phyloP scores from a whole-genome alignment of 2,113 vertebrate genomes.

The Trichechus manatus region DNA sequence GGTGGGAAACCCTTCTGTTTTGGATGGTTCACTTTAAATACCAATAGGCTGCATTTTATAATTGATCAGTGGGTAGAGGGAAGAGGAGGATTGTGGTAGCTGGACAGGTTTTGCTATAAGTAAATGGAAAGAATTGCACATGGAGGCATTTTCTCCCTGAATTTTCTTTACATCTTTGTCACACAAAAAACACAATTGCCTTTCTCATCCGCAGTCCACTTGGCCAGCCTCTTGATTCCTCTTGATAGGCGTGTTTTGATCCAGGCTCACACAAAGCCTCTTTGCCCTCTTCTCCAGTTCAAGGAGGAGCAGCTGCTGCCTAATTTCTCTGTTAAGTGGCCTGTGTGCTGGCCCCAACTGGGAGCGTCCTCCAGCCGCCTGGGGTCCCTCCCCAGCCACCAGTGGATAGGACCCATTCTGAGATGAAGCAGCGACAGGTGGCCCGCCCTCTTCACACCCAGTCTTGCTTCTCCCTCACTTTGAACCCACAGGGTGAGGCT shows the following conservation, averaged over 20 bases:
- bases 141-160: constrained; percentile 37
- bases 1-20: neutral
- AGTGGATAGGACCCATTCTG: neutral
- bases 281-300: constrained; percentile 53
- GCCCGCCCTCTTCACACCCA: neutral
- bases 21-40: constrained; percentile 57
- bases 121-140: neutral
- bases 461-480: neutral
- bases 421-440: neutral
- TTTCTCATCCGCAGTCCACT: constrained; percentile 68
- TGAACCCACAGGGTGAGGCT: accelerated
- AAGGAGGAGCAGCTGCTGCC: constrained; percentile 59
- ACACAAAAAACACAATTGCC: constrained; percentile 6
- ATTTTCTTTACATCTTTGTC: constrained; percentile 55
- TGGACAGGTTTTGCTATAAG: constrained; percentile 2
- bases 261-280: constrained; percentile 59
- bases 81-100: neutral
- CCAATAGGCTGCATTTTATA: constrained; percentile 27
- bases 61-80: neutral
- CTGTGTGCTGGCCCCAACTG: neutral
- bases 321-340: neutral
- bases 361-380: neutral
- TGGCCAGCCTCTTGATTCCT: constrained; percentile 69
- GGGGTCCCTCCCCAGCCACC: neutral
- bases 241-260: constrained; percentile 73